These are phyloP conservation scores for Falco novaeseelandiae DNA, from an alignment of 2,797 vertebrate genomes.

Conservation along the genomic window DNA sequence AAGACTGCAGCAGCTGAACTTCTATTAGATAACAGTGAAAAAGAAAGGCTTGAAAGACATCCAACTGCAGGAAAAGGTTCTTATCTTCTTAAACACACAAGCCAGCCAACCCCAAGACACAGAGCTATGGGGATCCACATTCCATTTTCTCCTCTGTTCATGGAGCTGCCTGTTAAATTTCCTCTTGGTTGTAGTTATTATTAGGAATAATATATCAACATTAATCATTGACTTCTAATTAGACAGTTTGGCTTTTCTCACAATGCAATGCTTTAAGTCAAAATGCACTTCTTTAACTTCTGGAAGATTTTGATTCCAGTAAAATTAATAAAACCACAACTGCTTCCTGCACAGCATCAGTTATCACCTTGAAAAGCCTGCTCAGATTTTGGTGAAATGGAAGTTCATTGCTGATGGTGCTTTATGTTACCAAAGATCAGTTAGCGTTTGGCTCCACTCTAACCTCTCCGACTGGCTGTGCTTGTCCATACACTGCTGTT, in stretches of 20 bases:
- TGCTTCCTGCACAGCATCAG: neutral
- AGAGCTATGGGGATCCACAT: neutral
- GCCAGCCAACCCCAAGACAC: neutral
- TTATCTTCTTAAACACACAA: neutral
- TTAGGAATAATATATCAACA: neutral
- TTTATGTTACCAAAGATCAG: neutral
- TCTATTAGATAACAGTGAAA: neutral
- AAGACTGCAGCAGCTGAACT: neutral
- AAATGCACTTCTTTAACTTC: neutral
- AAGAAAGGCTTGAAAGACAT: neutral
- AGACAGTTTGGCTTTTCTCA: neutral
- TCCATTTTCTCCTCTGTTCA: neutral
- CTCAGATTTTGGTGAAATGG: neutral
- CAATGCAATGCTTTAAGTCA: neutral
- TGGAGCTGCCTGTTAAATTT: neutral
- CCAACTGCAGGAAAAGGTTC: neutral
- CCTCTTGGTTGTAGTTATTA: neutral
- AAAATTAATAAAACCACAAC: neutral
- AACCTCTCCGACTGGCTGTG: neutral
- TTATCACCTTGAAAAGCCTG: neutral
- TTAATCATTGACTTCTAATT: neutral
- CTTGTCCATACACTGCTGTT: neutral
- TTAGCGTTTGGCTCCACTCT: neutral
- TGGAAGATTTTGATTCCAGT: neutral
- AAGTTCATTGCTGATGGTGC: neutral